Conservation (phyloP, 2,113 vertebrate genomes). For the Ptilorrhoa leucosticta region DNA sequence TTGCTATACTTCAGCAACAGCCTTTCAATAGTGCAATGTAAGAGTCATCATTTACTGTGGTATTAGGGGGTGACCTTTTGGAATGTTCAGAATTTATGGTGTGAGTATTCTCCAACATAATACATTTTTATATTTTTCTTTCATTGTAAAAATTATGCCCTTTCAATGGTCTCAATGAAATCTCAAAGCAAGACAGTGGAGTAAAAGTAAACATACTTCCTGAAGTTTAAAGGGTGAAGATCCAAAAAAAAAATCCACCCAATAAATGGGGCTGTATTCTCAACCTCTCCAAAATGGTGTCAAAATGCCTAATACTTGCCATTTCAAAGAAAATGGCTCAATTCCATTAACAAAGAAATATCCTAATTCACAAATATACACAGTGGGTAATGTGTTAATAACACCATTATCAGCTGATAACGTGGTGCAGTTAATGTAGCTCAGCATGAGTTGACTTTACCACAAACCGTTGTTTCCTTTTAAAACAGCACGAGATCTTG, state of each 20-base stretch:
- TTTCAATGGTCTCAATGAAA: not conserved
- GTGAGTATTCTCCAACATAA: not conserved
- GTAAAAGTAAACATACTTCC: not conserved
- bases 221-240: not conserved
- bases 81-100: not conserved
- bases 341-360: conserved; percentile 69
- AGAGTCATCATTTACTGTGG: not conserved
- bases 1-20: not conserved
- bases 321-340: conserved; percentile 60
- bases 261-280: not conserved
- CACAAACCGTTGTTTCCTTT: conserved; percentile 75
- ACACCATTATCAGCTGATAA: conserved; percentile 70
- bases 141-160: not conserved
- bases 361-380: conserved; percentile 71
- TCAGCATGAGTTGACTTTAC: conserved; percentile 76
- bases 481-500: conserved; percentile 62
- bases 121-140: not conserved
- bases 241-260: not conserved
- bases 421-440: conserved; percentile 73
- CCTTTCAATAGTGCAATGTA: not conserved
- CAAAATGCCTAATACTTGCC: conserved; percentile 19
- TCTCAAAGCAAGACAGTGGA: not conserved
- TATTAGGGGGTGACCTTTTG: not conserved
- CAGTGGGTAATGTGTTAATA: conserved; percentile 76
- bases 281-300: not conserved